Percentiles rank a stretch among this genome's conserved stretches.
These are phyloP conservation scores for Philereme vetulata DNA, from an alignment of 2,888 invertebrate species.

Conservation along the genomic window DNA sequence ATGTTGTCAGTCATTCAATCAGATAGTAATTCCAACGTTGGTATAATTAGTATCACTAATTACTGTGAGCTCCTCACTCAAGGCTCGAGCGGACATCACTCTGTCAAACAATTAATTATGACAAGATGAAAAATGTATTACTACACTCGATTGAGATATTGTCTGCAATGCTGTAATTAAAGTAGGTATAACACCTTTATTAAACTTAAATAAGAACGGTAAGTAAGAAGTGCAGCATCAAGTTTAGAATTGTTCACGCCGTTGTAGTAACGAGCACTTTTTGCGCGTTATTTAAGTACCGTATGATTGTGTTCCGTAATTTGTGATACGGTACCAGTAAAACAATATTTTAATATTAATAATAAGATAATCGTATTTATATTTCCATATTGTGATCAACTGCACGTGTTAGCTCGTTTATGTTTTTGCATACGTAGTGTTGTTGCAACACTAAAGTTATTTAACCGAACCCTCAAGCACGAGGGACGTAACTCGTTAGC, in stretches of 20 bases:
- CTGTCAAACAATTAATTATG: constrained; percentile 39
- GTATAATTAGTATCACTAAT: constrained; percentile 42
- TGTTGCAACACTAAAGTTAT: constrained; percentile 15
- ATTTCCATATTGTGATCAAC: no score
- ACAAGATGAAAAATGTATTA: constrained; percentile 35
- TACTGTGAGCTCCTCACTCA: constrained; percentile 26
- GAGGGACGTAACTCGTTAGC: constrained; percentile 38
- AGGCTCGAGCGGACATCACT: constrained; percentile 22
- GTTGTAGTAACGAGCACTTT: neutral
- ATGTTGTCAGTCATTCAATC: constrained; percentile 36
- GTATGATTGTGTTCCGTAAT: neutral
- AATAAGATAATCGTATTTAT: no score
- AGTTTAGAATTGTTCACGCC: neutral
- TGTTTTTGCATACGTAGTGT: neutral
- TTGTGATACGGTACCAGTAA: neutral
- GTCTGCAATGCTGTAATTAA: constrained; percentile 9
- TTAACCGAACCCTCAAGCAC: constrained; percentile 28
- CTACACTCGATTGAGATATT: constrained; percentile 28
- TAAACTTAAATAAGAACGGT: no score
- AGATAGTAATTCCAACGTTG: constrained; percentile 30
- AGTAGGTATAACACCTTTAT: neutral
- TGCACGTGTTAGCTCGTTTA: no score
- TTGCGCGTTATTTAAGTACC: neutral
- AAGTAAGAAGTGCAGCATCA: no score
- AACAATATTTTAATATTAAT: no score